A percentile compares a stretch with the other conserved stretches of the same genome.
Evolutionary conservation across 2,888 invertebrate species (phyloP).

Genomic region (Nephrotoma guestfalica): DNA sequence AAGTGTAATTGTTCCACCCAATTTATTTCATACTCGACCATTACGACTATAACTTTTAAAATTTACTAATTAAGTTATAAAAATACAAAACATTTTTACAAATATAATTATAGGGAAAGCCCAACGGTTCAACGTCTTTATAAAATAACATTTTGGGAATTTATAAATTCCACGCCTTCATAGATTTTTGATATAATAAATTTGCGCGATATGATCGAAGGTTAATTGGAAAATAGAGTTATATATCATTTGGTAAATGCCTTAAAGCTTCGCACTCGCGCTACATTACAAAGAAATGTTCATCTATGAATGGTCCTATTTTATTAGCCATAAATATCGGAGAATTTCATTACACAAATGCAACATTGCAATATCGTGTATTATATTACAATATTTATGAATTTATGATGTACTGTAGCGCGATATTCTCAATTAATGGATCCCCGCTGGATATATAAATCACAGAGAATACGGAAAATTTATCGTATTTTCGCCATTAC

Average conservation of each 20-base stretch:
- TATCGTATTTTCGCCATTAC: background rate
- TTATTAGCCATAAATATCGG: background rate
- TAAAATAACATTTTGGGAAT: background rate
- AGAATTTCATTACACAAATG: background rate
- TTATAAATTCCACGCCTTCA: background rate
- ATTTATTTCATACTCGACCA: background rate
- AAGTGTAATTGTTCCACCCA: background rate
- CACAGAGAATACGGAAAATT: background rate
- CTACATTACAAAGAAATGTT: background rate
- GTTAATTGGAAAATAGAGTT: background rate
- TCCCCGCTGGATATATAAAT: background rate
- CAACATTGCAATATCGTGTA: background rate
- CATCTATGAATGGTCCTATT: background rate
- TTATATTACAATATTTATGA: background rate
- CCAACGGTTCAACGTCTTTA: background rate
- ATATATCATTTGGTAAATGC: background rate
- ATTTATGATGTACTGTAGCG: background rate
- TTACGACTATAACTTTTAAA: background rate
- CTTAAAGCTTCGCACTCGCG: background rate
- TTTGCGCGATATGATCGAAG: background rate
- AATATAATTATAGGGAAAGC: background rate
- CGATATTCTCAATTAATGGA: background rate
- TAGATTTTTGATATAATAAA: background rate
- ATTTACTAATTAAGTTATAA: background rate
- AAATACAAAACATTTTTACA: background rate